phyloP scores from a whole-genome alignment of 2,888 invertebrate genomes.

The Eristalis arbustorum region DNA sequence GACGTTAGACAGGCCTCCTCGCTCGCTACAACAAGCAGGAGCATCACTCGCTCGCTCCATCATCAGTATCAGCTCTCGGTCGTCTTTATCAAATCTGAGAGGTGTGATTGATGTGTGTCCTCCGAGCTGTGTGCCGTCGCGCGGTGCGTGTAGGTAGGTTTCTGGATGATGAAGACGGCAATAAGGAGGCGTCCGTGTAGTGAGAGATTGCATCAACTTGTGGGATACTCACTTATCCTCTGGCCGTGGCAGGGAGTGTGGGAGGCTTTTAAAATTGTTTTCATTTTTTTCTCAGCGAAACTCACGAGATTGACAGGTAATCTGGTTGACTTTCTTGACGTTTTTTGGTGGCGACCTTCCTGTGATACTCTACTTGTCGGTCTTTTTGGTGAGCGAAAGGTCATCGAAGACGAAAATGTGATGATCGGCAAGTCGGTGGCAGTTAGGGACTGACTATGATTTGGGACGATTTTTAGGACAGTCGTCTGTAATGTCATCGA shows the following conservation, averaged over 20 bases:
- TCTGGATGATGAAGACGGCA: slow-evolving; percentile 1
- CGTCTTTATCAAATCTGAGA: slow-evolving; percentile 70
- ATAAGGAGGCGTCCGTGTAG: background rate
- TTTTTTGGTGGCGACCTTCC: background rate
- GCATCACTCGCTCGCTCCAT: slow-evolving; percentile 55
- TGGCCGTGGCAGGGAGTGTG: background rate
- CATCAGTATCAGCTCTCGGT: slow-evolving; percentile 35
- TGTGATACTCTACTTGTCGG: no score
- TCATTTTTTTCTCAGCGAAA: background rate
- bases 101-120: slow-evolving; percentile 68
- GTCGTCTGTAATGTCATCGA: no score
- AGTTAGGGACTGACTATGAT: no score
- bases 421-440: no score
- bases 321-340: background rate
- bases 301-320: background rate
- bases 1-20: background rate
- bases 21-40: background rate
- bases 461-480: no score
- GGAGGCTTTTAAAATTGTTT: background rate
- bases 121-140: slow-evolving; percentile 8
- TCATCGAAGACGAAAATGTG: no score
- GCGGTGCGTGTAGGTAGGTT: slow-evolving; percentile 35
- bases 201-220: slow-evolving; percentile 2
- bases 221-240: background rate
- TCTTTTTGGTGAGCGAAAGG: no score